Percentiles rank a stretch among this genome's conserved stretches.
Evolutionary conservation across 2,113 vertebrate species (phyloP).

Genomic region (Nestor notabilis): DNA sequence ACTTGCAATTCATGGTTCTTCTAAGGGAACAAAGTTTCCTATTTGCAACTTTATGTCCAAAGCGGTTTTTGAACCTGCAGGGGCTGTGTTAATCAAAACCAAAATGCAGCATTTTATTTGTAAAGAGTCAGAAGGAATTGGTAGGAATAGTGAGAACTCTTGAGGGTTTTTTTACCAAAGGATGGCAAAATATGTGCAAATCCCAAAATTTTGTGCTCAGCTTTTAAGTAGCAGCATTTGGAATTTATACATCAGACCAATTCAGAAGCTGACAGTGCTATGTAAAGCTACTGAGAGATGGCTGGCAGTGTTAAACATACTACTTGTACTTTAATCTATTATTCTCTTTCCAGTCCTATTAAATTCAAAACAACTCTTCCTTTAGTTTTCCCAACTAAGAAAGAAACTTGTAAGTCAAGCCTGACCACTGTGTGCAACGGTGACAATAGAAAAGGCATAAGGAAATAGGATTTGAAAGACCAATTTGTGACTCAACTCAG

Average conservation of each 20-base stretch:
- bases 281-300: neutral
- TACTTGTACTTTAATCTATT: neutral
- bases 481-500: neutral
- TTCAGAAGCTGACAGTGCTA: accelerated
- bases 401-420: neutral
- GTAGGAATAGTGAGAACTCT: neutral
- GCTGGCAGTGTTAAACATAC: neutral
- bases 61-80: neutral
- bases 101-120: neutral
- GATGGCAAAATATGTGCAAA: neutral
- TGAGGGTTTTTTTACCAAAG: accelerated
- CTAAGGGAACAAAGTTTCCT: neutral
- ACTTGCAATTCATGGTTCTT: neutral
- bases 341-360: neutral
- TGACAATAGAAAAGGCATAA: neutral
- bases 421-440: neutral
- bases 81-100: neutral
- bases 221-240: neutral
- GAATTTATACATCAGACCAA: neutral
- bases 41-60: neutral
- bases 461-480: neutral
- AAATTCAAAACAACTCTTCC: neutral
- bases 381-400: neutral
- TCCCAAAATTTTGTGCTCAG: neutral
- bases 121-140: neutral